Percentiles rank a stretch among this genome's conserved stretches.
phyloP scores from a whole-genome alignment of 2,797 vertebrate species.

The Falco peregrinus region DNA sequence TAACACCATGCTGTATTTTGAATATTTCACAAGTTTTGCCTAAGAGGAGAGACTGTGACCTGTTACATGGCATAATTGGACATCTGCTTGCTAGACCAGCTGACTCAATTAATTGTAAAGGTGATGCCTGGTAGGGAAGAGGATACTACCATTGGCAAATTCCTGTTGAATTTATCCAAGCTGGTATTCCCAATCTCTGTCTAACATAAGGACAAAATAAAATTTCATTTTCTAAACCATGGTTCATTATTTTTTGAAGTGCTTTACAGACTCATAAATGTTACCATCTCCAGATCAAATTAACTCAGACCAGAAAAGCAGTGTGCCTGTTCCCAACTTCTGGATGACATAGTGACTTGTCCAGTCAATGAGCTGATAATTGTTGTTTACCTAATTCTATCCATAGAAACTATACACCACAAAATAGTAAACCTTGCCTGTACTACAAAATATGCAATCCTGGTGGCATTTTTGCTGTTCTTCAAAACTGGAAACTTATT shows the following conservation, averaged over 20 bases:
- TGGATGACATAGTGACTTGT: conserved; percentile 59
- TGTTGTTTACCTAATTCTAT: conserved; percentile 58
- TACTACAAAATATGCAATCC: conserved; percentile 5
- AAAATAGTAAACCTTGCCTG: conserved; percentile 45
- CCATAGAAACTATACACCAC: background rate
- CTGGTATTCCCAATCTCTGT: background rate
- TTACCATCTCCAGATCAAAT: conserved; percentile 42
- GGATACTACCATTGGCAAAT: background rate
- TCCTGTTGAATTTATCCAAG: conserved; percentile 15
- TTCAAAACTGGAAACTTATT: background rate
- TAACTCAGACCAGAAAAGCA: conserved; percentile 60
- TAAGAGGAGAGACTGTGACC: background rate
- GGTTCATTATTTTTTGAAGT: conserved; percentile 5
- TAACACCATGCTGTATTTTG: background rate
- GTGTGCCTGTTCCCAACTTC: conserved; percentile 49
- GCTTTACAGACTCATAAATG: conserved; percentile 23
- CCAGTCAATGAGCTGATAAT: conserved; percentile 54
- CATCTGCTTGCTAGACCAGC: background rate
- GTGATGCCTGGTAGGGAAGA: background rate
- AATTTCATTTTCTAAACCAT: conserved; percentile 43
- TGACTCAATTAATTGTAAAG: conserved; percentile 41
- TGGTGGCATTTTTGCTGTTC: conserved; percentile 1
- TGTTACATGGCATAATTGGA: background rate
- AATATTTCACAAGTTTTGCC: conserved; percentile 13
- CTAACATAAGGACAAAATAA: conserved; percentile 3